phyloP scores from a whole-genome alignment of 2,888 invertebrate genomes.

The Molorchus minor region DNA sequence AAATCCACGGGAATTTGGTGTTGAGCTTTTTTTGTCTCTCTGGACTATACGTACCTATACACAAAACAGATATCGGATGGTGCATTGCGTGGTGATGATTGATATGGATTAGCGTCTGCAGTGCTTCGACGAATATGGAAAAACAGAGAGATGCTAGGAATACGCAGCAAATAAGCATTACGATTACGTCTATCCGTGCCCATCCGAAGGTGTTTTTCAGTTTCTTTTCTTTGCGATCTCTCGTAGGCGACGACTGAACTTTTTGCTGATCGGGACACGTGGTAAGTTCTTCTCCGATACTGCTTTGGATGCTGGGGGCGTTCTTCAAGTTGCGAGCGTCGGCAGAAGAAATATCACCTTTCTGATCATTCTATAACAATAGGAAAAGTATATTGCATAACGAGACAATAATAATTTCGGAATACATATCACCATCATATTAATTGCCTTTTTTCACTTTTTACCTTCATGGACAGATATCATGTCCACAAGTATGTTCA shows the following conservation, averaged over 20 bases:
- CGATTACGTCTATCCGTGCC: slow-evolving; percentile 89
- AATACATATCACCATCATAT: no score
- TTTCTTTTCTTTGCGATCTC: slow-evolving; percentile 66
- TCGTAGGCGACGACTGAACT: slow-evolving; percentile 33
- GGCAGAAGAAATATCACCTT: slow-evolving; percentile 34
- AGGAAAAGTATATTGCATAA: no score
- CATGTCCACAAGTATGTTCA: no score
- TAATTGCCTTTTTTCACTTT: no score
- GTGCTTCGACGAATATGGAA: slow-evolving; percentile 81
- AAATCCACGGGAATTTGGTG: no score
- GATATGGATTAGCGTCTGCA: slow-evolving; percentile 82
- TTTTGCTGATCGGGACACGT: slow-evolving; percentile 42
- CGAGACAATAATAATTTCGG: no score
- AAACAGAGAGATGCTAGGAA: slow-evolving; percentile 85
- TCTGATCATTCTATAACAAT: no score
- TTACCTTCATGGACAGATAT: no score
- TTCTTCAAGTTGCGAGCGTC: slow-evolving; percentile 27
- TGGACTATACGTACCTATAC: slow-evolving; percentile 64
- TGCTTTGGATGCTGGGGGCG: slow-evolving; percentile 30
- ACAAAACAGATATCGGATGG: slow-evolving; percentile 77
- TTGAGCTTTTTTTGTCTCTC: no score
- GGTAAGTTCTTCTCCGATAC: slow-evolving; percentile 37
- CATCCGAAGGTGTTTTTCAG: slow-evolving; percentile 91
- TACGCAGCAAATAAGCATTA: slow-evolving; percentile 82
- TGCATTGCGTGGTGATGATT: slow-evolving; percentile 78